Base-by-base conservation (phyloP, 2,113 vertebrate species). In the Anolis sagrei region DNA sequence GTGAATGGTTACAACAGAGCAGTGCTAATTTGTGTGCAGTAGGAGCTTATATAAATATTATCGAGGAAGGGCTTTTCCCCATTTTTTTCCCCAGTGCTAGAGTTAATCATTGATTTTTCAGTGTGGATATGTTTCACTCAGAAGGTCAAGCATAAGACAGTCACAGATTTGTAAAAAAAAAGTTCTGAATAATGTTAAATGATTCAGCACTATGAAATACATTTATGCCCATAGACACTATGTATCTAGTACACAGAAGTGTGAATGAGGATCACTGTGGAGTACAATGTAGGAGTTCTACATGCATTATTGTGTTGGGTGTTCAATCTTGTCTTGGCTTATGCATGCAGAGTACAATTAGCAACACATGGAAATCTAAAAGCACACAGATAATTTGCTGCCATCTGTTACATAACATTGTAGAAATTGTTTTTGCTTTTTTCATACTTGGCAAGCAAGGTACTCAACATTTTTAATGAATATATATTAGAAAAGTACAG, bases 401-500 rank as follows among this genome's bases (percentile, higher is more conserved):
- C 48, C 32, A 58, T 48, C 58, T 74, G 29, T 66, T 86, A 66
- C n/a, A 34, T 36, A 48, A 44, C 39, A 44, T 44, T 44, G 39
- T 44, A 74, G 36, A 86, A 34, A n/a, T 11, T 74, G 48, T 75
- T 39, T 74, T 83, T 74, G 62, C 23, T 82, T 69, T 32, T 32
- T n/a, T 85, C 70, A 64, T 72, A 4, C 21, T 79, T 74, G 58
- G 51, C 32, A 73, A 75, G 51, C n/a, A n/a, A 61, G 34, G 44
- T 39, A 18, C 36, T 62, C 39, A 80, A 66, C 23, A 54, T 51
- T 75, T 66, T 19, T 82, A 89, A 34, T 54, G 62, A 92, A 86
- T 89, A 91, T 91, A 81, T 89, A 86, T 78, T 89, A 84, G 88
- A 87, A 87, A 64, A 90, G 54, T 76, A 58, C 62, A n/a, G 54